A percentile compares a stretch with the other conserved stretches of the same genome.
These are phyloP conservation scores for Aegithalos caudatus DNA, from an alignment of 2,113 vertebrate species.

Conservation along the genomic window DNA sequence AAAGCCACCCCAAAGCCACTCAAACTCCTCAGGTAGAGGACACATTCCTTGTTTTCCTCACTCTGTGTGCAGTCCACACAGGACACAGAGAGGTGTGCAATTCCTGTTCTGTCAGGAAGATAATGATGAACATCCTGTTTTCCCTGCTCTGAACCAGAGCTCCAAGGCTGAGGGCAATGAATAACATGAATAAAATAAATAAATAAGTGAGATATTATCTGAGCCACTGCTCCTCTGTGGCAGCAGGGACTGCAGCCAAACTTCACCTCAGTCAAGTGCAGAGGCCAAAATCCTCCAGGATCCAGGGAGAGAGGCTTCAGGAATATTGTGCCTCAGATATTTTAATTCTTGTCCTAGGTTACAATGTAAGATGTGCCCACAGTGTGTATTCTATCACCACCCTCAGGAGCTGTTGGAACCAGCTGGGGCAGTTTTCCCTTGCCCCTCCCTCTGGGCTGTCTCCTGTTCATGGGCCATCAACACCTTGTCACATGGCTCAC, in stretches of 20 bases:
- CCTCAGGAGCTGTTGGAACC: too few relatives aligned
- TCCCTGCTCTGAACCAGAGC: neutral
- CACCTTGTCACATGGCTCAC: too few relatives aligned
- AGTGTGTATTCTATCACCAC: too few relatives aligned
- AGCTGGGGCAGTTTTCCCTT: too few relatives aligned
- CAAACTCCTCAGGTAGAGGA: rapidly evolving
- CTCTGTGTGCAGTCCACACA: neutral
- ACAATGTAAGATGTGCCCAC: too few relatives aligned
- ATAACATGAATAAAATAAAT: slow-evolving; percentile 51
- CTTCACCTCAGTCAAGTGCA: neutral
- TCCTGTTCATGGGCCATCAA: too few relatives aligned
- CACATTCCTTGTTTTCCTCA: neutral
- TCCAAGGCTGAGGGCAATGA: neutral
- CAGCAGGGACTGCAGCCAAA: neutral
- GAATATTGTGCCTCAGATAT: neutral
- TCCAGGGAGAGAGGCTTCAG: neutral
- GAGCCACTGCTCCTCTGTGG: neutral
- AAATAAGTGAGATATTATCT: slow-evolving; percentile 25
- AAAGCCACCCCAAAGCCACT: neutral
- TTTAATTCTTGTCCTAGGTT: too few relatives aligned
- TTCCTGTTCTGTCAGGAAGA: neutral
- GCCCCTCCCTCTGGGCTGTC: too few relatives aligned
- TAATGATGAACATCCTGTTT: slow-evolving; percentile 14
- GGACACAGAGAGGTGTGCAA: neutral
- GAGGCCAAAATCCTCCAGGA: neutral